Conservation (phyloP, 2,888 invertebrate genomes). For the Platypus cylindrus region DNA sequence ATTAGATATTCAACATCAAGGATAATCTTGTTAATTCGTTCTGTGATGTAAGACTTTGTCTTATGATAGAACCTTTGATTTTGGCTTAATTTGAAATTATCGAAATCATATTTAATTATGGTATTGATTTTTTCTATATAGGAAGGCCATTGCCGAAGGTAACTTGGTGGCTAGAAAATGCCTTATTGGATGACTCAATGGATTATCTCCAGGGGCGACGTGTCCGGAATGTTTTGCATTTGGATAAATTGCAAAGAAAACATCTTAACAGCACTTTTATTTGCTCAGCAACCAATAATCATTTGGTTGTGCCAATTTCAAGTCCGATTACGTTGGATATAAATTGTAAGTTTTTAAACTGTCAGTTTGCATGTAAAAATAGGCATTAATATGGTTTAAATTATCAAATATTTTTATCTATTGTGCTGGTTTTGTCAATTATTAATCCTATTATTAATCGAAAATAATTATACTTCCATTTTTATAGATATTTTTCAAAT, state of each 20-base stretch:
- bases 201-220: slow-evolving; percentile 52
- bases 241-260: slow-evolving; percentile 54
- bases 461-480: no score
- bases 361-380: background rate
- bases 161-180: slow-evolving; percentile 67
- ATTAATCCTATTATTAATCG: no score
- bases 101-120: background rate
- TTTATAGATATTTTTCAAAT: no score
- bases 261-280: slow-evolving; percentile 55
- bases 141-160: slow-evolving; percentile 63
- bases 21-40: no score
- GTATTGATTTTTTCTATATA: slow-evolving; percentile 27
- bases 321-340: slow-evolving; percentile 56
- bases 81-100: background rate
- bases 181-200: slow-evolving; percentile 55
- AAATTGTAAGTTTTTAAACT: slow-evolving; percentile 67
- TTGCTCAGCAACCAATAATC: slow-evolving; percentile 63
- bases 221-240: slow-evolving; percentile 55
- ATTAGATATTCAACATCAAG: no score
- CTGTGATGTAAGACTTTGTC: background rate
- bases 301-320: slow-evolving; percentile 53
- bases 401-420: background rate
- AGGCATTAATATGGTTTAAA: background rate
- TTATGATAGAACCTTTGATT: background rate
- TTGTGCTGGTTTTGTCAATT: background rate